phyloP scores from a whole-genome alignment of 1,140 invertebrate genomes.

The Musca domestica region DNA sequence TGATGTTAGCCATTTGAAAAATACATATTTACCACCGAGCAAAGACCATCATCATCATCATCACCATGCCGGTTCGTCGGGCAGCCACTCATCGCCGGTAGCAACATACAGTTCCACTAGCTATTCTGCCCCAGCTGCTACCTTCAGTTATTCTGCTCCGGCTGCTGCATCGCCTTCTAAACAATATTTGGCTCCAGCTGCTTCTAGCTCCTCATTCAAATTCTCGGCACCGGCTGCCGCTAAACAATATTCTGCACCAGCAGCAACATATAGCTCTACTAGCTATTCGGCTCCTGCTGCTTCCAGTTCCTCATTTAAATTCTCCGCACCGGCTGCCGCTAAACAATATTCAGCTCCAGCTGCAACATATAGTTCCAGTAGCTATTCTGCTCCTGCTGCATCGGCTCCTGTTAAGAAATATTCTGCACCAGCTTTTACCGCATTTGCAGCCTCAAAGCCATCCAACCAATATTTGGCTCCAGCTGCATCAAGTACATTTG shows the following conservation, averaged over 20 bases:
- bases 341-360: constrained; percentile 6
- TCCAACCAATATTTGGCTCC: constrained; percentile 10
- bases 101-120: background rate
- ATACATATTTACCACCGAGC: constrained; percentile 23
- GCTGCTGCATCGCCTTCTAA: constrained; percentile 18
- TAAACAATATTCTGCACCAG: background rate
- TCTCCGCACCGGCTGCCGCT: constrained; percentile 26
- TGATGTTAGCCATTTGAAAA: constrained; percentile 25
- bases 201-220: background rate
- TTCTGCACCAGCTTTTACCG: background rate
- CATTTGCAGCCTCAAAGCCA: background rate
- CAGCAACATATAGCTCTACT: background rate
- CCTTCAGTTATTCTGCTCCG: constrained; percentile 21
- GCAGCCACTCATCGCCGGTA: constrained; percentile 10
- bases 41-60: background rate
- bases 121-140: constrained; percentile 23
- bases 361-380: background rate
- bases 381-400: background rate
- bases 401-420: background rate
- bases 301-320: background rate
- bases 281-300: constrained; percentile 16
- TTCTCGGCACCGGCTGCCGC: no score
- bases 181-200: background rate
- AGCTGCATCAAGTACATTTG: background rate
- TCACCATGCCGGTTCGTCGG: constrained; percentile 8